These are phyloP conservation scores for Papilio machaon DNA, from an alignment of 1,140 invertebrate genomes.

Conservation along the genomic window DNA sequence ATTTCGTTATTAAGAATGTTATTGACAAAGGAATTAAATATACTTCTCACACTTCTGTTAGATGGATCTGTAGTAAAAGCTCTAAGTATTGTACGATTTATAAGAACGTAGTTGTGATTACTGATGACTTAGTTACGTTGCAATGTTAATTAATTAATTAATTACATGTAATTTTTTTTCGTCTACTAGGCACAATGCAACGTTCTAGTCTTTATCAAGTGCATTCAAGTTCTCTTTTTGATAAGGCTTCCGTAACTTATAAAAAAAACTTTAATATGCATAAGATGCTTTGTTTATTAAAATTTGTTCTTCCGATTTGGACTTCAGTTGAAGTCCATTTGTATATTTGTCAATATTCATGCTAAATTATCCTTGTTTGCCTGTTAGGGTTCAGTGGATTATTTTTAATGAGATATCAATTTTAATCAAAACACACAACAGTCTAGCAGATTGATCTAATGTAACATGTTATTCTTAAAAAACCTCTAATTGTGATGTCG, in stretches of 20 bases:
- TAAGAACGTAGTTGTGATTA: too few relatives aligned
- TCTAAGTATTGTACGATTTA: too few relatives aligned
- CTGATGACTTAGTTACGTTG: too few relatives aligned
- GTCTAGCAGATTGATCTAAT: not conserved
- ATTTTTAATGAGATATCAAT: not conserved
- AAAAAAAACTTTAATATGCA: too few relatives aligned
- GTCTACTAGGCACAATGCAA: too few relatives aligned
- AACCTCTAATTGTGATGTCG: conserved; percentile 43
- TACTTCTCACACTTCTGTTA: not conserved
- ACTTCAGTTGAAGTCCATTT: not conserved
- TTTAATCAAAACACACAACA: not conserved
- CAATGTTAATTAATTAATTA: too few relatives aligned
- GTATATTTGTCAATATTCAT: not conserved
- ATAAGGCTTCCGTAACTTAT: too few relatives aligned
- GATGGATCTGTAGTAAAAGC: too few relatives aligned
- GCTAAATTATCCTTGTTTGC: not conserved
- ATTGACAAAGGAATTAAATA: not conserved
- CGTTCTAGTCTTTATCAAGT: too few relatives aligned
- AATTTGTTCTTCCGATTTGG: not conserved
- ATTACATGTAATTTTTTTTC: too few relatives aligned
- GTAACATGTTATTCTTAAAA: conserved; percentile 43
- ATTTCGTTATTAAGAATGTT: not conserved
- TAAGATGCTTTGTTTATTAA: too few relatives aligned
- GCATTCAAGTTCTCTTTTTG: too few relatives aligned
- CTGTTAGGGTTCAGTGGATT: not conserved